These are phyloP conservation scores for Oxyruncus cristatus DNA, from an alignment of 2,113 vertebrate genomes.

Conservation along the genomic window DNA sequence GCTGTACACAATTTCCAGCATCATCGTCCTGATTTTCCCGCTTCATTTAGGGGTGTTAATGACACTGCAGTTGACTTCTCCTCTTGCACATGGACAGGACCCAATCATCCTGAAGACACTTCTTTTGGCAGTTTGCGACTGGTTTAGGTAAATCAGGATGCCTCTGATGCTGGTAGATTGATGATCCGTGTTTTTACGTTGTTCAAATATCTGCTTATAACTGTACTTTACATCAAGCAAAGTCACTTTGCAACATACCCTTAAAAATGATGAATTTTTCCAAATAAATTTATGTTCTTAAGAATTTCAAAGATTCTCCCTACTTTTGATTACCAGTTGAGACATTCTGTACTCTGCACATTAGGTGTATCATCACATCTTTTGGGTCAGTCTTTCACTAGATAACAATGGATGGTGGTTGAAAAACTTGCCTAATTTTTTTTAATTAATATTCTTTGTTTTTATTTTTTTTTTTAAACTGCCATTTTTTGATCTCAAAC, in stretches of 20 bases:
- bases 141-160: neutral
- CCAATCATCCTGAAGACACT: neutral
- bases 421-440: neutral
- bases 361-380: neutral
- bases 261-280: neutral
- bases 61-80: neutral
- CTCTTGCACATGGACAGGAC: neutral
- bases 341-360: neutral
- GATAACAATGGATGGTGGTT: neutral
- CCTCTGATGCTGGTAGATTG: neutral
- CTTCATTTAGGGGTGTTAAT: slow-evolving; percentile 3
- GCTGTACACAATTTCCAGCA: neutral
- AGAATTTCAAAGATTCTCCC: neutral
- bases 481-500: neutral
- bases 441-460: fast-evolving
- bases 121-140: neutral
- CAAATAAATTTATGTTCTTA: neutral
- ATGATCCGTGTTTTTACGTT: neutral
- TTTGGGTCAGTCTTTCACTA: neutral
- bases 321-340: neutral
- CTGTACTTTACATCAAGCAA: neutral
- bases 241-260: neutral
- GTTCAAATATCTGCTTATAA: neutral
- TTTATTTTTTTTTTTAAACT: neutral
- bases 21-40: neutral